Evolutionary conservation across 2,888 invertebrate species (phyloP).

Genomic region (Anarsia innoxiella): DNA sequence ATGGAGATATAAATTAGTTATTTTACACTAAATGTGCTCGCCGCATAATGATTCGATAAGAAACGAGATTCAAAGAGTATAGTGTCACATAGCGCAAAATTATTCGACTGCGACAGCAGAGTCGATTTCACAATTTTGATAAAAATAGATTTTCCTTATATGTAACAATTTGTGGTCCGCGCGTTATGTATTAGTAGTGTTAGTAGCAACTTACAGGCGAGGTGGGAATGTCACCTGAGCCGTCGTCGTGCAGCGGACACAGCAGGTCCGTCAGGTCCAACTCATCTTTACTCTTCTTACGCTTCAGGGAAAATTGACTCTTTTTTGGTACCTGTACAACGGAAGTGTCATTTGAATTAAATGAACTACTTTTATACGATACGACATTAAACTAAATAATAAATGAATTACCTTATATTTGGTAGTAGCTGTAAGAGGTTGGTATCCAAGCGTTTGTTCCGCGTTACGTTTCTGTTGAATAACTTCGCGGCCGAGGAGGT

Average conservation of each 20-base stretch:
- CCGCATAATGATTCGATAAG: too few species aligned
- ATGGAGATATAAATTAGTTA: too few species aligned
- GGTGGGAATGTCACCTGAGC: conserved; percentile 66
- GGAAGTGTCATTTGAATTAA: not conserved
- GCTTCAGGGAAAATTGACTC: conserved; percentile 90
- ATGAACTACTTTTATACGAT: too few species aligned
- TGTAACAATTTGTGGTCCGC: too few species aligned
- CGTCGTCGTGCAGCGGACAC: conserved; percentile 82
- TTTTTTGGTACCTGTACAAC: conserved; percentile 89
- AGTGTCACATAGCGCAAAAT: too few species aligned
- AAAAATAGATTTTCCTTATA: too few species aligned
- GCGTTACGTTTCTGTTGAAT: conserved; percentile 93
- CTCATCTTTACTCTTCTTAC: conserved; percentile 89
- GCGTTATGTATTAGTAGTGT: conserved; percentile 50
- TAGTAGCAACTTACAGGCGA: conserved; percentile 65
- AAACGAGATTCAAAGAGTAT: too few species aligned
- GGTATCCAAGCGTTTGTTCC: conserved; percentile 88
- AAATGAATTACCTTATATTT: conserved; percentile 84
- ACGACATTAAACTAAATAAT: too few species aligned
- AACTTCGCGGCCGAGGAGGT: conserved; percentile 91
- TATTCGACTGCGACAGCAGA: too few species aligned
- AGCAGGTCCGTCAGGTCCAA: conserved; percentile 89
- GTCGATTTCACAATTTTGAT: too few species aligned
- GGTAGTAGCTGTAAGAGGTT: conserved; percentile 90
- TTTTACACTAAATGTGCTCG: too few species aligned